Evolutionary conservation across 2,113 vertebrate species (phyloP).

Genomic region (Narcine bancroftii): DNA sequence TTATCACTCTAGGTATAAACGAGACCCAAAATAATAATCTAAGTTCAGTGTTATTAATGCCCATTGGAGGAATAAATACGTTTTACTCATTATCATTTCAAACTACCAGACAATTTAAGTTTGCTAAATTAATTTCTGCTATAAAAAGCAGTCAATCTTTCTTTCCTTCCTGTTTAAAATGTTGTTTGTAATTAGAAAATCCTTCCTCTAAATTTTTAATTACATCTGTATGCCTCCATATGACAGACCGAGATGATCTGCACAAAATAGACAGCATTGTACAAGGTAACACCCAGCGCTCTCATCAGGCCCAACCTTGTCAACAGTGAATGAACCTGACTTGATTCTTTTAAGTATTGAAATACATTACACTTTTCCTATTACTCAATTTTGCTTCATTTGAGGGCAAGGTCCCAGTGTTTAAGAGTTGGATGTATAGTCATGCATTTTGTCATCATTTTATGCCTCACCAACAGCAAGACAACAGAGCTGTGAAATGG

Average conservation of each 20-base stretch:
- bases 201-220: background rate
- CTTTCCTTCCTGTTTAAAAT: background rate
- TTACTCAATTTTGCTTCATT: background rate
- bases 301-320: background rate
- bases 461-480: background rate
- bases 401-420: background rate
- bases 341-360: background rate
- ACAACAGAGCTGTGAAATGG: background rate
- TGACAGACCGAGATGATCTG: background rate
- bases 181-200: background rate
- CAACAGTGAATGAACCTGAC: background rate
- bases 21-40: background rate
- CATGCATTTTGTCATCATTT: too few relatives aligned
- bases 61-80: background rate
- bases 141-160: background rate
- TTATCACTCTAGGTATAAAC: background rate
- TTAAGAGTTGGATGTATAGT: background rate
- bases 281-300: background rate
- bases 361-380: background rate
- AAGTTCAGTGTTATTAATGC: background rate
- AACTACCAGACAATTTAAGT: background rate
- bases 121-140: background rate
- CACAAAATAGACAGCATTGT: background rate
- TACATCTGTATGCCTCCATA: background rate
- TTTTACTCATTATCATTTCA: background rate